Evolutionary conservation across 2,797 vertebrate species (phyloP).

Genomic region (Anabacerthia variegaticeps): DNA sequence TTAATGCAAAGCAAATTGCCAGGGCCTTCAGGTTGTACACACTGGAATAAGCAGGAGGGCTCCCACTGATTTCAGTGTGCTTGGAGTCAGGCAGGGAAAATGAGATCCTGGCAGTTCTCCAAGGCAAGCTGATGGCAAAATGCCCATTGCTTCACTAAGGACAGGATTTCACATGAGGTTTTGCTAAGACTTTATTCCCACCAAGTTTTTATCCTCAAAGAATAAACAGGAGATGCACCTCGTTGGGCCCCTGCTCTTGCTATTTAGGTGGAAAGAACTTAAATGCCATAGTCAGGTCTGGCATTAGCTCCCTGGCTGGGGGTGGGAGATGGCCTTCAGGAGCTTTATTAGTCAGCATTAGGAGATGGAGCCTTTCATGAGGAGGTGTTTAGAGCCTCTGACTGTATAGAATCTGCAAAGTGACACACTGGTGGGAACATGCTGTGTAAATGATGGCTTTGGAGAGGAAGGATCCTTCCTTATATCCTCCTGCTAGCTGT

Average conservation of each 20-base stretch:
- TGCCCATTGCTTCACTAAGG: neutral
- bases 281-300: neutral
- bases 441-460: fast-evolving
- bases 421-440: fast-evolving
- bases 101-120: neutral
- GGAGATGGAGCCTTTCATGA: neutral
- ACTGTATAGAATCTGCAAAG: fast-evolving
- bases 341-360: neutral
- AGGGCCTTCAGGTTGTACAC: neutral
- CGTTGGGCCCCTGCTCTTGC: fast-evolving
- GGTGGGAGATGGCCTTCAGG: neutral
- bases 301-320: neutral
- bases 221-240: neutral
- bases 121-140: neutral
- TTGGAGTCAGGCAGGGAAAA: neutral
- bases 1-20: neutral
- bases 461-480: neutral
- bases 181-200: neutral
- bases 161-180: neutral
- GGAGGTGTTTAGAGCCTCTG: neutral
- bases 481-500: fast-evolving
- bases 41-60: neutral
- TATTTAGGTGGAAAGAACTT: neutral
- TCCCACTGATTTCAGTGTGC: neutral
- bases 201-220: neutral